Base-by-base conservation (phyloP, 2,888 invertebrate species). In the Lepetodrilus schrolli region DNA sequence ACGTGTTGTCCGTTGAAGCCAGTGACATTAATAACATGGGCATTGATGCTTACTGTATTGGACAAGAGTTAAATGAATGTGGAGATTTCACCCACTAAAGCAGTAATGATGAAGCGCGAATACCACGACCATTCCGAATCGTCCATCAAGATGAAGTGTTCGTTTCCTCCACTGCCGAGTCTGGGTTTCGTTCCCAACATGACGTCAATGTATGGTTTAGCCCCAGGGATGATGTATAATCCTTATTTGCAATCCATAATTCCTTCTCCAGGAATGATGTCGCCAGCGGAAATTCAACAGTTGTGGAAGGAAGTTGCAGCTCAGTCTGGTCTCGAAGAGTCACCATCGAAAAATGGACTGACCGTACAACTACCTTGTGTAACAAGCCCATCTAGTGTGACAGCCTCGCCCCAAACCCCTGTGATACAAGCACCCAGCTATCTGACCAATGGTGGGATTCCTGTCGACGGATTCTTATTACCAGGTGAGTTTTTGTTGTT, bases 261-360 rank as follows among this genome's bases (percentile, higher is more conserved):
- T 17, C 47, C 68, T 68, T 47, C 68, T 47, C 26, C 80, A 84
- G 84, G 82, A 72, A 84, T 87, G 74, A 83, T 90, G 83, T 86
- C 85, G 38, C 84, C 87, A 2, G 82, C 82, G 2, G 89, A 90
- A 71, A 83, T 90, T 74, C 90, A 90, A 70, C 88, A 86, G 75
- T 75, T 89, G 70, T 89, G 89, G 90, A 89, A 90, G 75, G 90
- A 90, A 70, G 85, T 87, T 37, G 80, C 85, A 8, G 73, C 83
- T 7, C 84, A 84, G 30, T 71, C 84, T 17, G 85, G 86, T 21
- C 81, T 79, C 74, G 87, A 83, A 20, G 83, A 84, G 21, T 79
- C 78, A 21, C 75, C 74, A 20, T 50, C 80, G 23, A 86, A 86
- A 73, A 77, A 77, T 49, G 43, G 43, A 4, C 30, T 68, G 43